These are phyloP conservation scores for Dinocampus coccinellae DNA, from an alignment of 2,888 invertebrate genomes.

Conservation along the genomic window DNA sequence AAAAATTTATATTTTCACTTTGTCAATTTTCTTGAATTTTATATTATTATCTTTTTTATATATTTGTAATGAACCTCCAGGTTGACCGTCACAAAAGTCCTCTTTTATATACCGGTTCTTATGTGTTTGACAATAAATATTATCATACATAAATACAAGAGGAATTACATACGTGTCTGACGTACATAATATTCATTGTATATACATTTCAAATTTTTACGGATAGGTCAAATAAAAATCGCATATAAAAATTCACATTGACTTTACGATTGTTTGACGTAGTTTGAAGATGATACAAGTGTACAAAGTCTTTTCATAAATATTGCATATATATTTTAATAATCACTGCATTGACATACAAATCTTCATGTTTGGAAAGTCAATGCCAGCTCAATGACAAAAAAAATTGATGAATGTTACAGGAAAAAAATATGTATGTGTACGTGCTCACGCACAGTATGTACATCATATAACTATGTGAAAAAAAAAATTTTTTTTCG, in stretches of 20 bases:
- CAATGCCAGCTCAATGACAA: not conserved
- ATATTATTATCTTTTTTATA: no score
- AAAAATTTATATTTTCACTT: no score
- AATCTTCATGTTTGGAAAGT: not conserved
- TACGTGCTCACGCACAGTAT: no score
- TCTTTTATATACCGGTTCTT: not conserved
- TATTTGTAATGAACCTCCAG: no score
- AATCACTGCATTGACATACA: not conserved
- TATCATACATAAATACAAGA: not conserved
- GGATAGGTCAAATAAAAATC: no score
- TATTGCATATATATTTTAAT: not conserved
- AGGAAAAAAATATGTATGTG: no score
- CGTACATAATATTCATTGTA: not conserved
- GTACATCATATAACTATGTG: no score
- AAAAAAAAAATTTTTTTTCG: no score
- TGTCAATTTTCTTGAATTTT: no score
- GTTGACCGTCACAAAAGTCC: not conserved
- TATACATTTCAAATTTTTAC: no score
- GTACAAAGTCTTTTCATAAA: not conserved
- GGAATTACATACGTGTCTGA: not conserved
- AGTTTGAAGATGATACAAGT: not conserved
- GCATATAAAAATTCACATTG: not conserved
- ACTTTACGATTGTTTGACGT: not conserved
- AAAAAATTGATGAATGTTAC: no score
- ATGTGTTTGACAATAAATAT: not conserved